Evolutionary conservation across 2,113 vertebrate species (phyloP), one percentile per base, ranked within the genome.

Genomic region (Leptodactylus fuscus): DNA sequence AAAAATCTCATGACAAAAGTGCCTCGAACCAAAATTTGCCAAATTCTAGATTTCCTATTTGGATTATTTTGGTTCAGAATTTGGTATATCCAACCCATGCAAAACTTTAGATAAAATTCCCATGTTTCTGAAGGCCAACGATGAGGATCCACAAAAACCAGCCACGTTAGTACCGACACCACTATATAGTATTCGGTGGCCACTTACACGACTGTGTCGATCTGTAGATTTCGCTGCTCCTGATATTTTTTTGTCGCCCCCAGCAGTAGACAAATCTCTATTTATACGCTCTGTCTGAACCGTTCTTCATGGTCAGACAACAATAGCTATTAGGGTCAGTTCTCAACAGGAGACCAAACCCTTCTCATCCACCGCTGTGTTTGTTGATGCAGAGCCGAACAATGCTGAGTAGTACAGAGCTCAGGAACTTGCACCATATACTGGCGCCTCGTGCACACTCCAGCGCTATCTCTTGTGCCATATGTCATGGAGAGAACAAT

Each of bases 281-380:
- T 76, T 48, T 48, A 60, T 79, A 60, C 18, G 49, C 76, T 60
- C 22, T 79, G 76, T 60, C 76, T 79, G 76, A 60, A 58, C 22
- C 76, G n/a, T 60, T 76, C 46, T 76, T 32, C 29, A 38, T 58
- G 76, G 76, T 58, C 76, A 79, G 76, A 79, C 76, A 79, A 79
- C 76, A 79, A 79, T 79, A 58, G 76, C 29, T 58, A 79, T 79
- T 58, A 79, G 51, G 76, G 76, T 79, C 76, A 79, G 32, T 38
- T 60, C 76, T 79, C 76, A 38, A 58, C 53, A 79, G 76, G 76
- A 79, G 76, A 60, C 76, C 76, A 79, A 79, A 41, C 76, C 76
- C 76, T 60, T 60, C 53, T 79, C 76, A 79, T 60, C 76, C 76
- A 79, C 51, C 36, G 53, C 29, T n/a, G 32, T 41, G 76, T 79